Evolutionary conservation across 2,797 vertebrate genomes (phyloP).

Genomic region (Remorina albescens): DNA sequence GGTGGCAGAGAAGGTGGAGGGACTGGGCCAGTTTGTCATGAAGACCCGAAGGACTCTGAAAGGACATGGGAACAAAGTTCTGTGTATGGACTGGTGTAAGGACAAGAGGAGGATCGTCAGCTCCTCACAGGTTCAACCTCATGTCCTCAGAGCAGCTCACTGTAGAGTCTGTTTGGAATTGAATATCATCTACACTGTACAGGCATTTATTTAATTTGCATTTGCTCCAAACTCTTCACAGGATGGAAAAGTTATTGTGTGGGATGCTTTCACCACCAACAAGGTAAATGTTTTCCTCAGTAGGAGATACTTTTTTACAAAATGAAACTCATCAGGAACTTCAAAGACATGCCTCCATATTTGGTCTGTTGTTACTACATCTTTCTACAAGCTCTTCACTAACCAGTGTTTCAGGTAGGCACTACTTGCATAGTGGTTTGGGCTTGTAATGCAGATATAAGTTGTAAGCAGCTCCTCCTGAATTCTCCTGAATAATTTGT

Average conservation of each 20-base stretch:
- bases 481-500: neutral
- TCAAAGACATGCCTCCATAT: neutral
- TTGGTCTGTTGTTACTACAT: neutral
- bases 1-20: slow-evolving; percentile 96
- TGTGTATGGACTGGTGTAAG: slow-evolving; percentile 99
- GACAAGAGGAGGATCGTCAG: slow-evolving; percentile 98
- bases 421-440: neutral
- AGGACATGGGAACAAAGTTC: slow-evolving; percentile 98
- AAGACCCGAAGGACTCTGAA: slow-evolving; percentile 97
- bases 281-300: slow-evolving; percentile 85
- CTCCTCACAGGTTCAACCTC: slow-evolving; percentile 93
- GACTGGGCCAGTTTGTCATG: slow-evolving; percentile 97
- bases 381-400: neutral
- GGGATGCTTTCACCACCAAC: slow-evolving; percentile 99
- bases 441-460: no score
- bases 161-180: neutral
- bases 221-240: slow-evolving; percentile 71
- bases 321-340: neutral
- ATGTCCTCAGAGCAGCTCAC: neutral
- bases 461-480: no score
- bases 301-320: neutral
- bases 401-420: neutral
- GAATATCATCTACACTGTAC: neutral
- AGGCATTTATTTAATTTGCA: neutral
- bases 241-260: slow-evolving; percentile 99